phyloP scores from a whole-genome alignment of 1,140 invertebrate species.

The Ceratina japonica region DNA sequence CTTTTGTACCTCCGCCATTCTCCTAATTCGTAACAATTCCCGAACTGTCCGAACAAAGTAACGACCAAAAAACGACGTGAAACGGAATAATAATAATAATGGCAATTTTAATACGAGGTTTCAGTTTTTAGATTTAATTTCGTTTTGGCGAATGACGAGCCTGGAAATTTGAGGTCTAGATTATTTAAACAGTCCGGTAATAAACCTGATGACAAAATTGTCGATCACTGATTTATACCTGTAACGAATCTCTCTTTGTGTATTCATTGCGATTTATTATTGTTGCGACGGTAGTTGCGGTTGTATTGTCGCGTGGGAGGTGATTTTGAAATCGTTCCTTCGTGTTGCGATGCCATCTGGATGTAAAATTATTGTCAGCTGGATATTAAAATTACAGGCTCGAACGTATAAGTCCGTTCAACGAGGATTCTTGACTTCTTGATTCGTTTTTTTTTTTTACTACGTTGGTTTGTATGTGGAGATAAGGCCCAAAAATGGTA shows the following conservation, averaged over 20 bases:
- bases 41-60: conserved; percentile 8
- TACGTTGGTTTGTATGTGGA: too few relatives aligned
- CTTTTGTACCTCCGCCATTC: conserved; percentile 41
- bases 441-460: too few relatives aligned
- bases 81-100: neutral
- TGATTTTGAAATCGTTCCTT: too few relatives aligned
- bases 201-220: conserved; percentile 39
- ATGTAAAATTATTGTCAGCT: too few relatives aligned
- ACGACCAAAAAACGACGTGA: neutral
- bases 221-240: conserved; percentile 15
- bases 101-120: neutral
- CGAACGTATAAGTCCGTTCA: too few relatives aligned
- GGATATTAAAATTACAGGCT: too few relatives aligned
- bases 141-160: neutral
- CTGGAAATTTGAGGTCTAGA: neutral
- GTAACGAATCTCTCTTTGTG: neutral
- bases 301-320: too few relatives aligned
- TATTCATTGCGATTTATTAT: neutral
- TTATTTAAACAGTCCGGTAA: conserved; percentile 33
- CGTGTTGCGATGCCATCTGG: too few relatives aligned
- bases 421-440: too few relatives aligned
- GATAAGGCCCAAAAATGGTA: neutral
- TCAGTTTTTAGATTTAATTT: too few relatives aligned
- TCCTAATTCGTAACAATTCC: neutral
- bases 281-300: too few relatives aligned